Percentiles rank a stretch among this genome's conserved stretches.
These are phyloP conservation scores for Phaethon lepturus DNA, from an alignment of 2,113 vertebrate species.

Conservation along the genomic window DNA sequence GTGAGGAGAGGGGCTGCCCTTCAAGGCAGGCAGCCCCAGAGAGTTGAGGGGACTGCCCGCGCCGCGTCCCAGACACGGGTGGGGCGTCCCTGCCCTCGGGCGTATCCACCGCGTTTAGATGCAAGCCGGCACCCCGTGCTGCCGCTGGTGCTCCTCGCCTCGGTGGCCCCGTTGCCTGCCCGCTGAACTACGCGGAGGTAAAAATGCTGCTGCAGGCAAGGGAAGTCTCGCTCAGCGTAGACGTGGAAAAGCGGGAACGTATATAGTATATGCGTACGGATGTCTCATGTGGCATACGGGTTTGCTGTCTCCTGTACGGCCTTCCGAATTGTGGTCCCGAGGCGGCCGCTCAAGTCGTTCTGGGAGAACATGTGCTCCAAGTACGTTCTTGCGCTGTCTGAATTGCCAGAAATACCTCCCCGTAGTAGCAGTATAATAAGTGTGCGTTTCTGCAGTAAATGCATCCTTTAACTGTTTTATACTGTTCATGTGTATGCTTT, in stretches of 20 bases:
- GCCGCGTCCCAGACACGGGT: background rate
- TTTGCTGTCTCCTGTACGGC: background rate
- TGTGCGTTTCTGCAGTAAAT: background rate
- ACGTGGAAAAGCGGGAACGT: background rate
- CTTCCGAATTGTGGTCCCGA: background rate
- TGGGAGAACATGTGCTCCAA: background rate
- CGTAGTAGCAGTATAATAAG: background rate
- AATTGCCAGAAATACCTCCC: background rate
- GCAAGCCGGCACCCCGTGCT: rapidly evolving
- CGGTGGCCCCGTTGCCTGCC: background rate
- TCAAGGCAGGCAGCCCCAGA: background rate
- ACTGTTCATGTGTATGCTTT: background rate
- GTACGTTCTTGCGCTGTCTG: background rate
- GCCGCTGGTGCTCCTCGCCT: background rate
- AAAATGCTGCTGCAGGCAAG: background rate
- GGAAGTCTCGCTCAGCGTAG: rapidly evolving
- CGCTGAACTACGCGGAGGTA: rapidly evolving
- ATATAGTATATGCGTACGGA: rapidly evolving
- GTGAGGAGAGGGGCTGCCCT: background rate
- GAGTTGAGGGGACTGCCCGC: background rate
- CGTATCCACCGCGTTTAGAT: rapidly evolving
- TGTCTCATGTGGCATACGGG: background rate
- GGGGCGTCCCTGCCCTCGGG: too few relatives aligned
- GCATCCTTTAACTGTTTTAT: background rate
- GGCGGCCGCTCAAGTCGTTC: background rate